Conservation (phyloP, 2,113 vertebrate genomes). For the Cebus imitator region DNA sequence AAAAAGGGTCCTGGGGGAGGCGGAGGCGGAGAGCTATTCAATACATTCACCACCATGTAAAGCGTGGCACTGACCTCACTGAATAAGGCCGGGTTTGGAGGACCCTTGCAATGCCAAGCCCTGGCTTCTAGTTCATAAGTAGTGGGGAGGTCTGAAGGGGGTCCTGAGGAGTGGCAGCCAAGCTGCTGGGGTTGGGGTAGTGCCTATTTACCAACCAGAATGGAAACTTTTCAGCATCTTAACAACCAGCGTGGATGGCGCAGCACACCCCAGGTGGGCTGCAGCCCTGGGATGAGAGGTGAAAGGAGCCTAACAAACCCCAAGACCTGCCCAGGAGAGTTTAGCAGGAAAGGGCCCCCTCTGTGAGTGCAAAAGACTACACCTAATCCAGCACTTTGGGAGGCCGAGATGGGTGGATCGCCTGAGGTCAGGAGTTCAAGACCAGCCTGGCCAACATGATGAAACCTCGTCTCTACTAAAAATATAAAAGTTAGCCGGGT, state of each 20-base stretch:
- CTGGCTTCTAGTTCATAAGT: background rate
- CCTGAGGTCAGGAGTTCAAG: background rate
- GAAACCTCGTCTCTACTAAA: background rate
- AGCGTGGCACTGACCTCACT: accelerated
- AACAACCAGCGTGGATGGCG: accelerated
- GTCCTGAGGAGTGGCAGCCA: background rate
- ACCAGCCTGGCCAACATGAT: background rate
- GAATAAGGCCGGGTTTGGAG: accelerated
- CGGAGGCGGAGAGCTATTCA: accelerated
- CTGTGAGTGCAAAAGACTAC: too few relatives aligned
- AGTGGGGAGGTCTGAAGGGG: background rate
- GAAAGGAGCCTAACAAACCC: background rate
- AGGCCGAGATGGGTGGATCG: background rate
- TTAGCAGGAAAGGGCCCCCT: too few relatives aligned
- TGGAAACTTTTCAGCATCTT: background rate
- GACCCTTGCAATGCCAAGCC: background rate
- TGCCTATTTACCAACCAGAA: background rate
- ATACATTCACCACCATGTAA: background rate
- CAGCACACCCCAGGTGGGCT: accelerated
- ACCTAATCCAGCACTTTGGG: background rate
- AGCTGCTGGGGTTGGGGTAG: background rate
- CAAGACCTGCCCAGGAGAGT: accelerated
- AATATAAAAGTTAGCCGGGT: background rate
- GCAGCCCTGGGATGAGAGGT: too few relatives aligned
- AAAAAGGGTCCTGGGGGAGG: background rate